Evolutionary conservation across 2,113 vertebrate genomes (phyloP).

Genomic region (Meriones unguiculatus): DNA sequence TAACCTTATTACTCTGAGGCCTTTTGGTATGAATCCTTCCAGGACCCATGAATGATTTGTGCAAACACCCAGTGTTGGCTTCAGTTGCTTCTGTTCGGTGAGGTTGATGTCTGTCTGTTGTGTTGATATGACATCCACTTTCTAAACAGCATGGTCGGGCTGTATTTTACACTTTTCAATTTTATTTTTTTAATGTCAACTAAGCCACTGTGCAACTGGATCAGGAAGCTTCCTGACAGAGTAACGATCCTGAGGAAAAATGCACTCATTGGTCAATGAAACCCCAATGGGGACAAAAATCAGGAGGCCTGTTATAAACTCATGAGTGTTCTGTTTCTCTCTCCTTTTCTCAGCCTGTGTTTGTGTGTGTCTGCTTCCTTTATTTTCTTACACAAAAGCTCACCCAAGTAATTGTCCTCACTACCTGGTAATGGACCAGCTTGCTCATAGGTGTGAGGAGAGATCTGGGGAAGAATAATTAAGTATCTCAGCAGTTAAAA

Average conservation of each 20-base stretch:
- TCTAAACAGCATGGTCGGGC: background rate
- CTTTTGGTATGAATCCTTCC: constrained; percentile 47
- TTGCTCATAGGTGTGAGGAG: constrained; percentile 80
- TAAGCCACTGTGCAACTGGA: background rate
- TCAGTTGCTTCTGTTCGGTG: constrained; percentile 38
- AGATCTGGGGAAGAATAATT: constrained; percentile 85
- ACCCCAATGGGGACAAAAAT: constrained; percentile 48
- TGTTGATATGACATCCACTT: constrained; percentile 27
- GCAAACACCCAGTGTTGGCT: constrained; percentile 26
- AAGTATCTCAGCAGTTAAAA: constrained; percentile 84
- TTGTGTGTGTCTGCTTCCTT: constrained; percentile 69
- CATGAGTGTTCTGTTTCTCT: constrained; percentile 47
- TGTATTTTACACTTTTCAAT: background rate
- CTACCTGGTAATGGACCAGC: constrained; percentile 86
- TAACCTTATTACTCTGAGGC: constrained; percentile 56
- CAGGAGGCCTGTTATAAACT: constrained; percentile 4
- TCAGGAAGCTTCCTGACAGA: constrained; percentile 54
- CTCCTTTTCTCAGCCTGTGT: constrained; percentile 30
- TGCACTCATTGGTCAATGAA: constrained; percentile 45
- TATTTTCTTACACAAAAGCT: constrained; percentile 84
- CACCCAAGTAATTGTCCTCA: constrained; percentile 79
- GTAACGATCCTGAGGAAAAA: constrained; percentile 42
- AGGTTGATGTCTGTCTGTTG: background rate
- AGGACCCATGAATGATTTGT: constrained; percentile 36
- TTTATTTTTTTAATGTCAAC: background rate